Evolutionary conservation across 2,888 invertebrate genomes (phyloP), one percentile per base, ranked within the genome.

Genomic region (Synergus itoensis): DNA sequence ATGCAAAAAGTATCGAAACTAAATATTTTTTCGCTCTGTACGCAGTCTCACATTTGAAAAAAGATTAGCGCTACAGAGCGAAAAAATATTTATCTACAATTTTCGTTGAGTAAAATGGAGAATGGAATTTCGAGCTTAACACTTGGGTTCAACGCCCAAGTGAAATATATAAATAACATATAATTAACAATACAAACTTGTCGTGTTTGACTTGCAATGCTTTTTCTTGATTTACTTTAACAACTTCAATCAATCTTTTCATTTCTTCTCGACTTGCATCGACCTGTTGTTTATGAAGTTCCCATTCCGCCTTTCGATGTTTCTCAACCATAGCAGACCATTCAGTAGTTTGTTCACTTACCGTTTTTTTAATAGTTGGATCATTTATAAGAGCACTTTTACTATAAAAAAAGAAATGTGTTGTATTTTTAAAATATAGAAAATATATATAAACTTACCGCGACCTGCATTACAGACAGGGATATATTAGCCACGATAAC

Each of bases 291-390:
- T 94, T 94, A 86, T 94, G 90, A 86, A 94, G 86, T 84, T 94
- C 94, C 93, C 95, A 95, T 88, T 95, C 94, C 85, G 95, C 92
- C 79, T 92, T 92, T 9, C 90, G 88, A 40, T 93, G 94, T 41
- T 93, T 90, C 79, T 93, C 92, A 82, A 94, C 91, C 94, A 95
- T 93, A 9, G 93, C 93, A 0, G 94, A 94, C 95, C 95, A 95
- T 87, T 95, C 95, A 75, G 93, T 92, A 57, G 95, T 95, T 90
- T 95, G 95, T 62, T 94, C 94, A 77, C 92, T 93, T 41, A 95
- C 94, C 79, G 95, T 87, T 84, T 91, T 90, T 78, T 93, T 92
- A 63, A 93, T 87, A 79, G 87, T 88, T 1, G 91, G 91, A 83
- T 93, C 93, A 45, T 88, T 86, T 43, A 91, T 81, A 43, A 93